Conservation (phyloP, 2,113 vertebrate species). For the Hyla sarda region DNA sequence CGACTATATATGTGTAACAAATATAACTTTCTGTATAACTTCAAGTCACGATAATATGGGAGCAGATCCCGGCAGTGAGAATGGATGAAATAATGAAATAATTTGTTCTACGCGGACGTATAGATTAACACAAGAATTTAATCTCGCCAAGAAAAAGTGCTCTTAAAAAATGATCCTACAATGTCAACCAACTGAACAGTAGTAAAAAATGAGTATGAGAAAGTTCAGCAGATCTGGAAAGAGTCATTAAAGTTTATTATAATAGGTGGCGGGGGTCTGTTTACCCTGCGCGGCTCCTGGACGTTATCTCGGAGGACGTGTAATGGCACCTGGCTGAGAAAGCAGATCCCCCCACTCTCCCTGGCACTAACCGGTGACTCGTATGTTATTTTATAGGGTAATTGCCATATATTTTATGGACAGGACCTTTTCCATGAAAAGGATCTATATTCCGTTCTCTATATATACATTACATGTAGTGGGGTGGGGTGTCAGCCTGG, state of each 20-base stretch:
- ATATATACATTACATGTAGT: neutral
- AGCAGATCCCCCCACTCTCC: slow-evolving; percentile 7
- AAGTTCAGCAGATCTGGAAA: slow-evolving; percentile 44
- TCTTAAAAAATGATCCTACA: slow-evolving; percentile 41
- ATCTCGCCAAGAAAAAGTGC: slow-evolving; percentile 44
- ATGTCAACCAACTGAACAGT: slow-evolving; percentile 4
- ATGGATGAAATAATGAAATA: neutral
- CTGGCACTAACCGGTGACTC: neutral
- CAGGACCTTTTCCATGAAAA: neutral
- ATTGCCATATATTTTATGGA: slow-evolving; percentile 13
- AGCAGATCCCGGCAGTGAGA: neutral
- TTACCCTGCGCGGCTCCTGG: slow-evolving; percentile 36
- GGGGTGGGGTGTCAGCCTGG: neutral
- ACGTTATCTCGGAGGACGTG: slow-evolving; percentile 16
- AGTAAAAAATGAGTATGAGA: slow-evolving; percentile 27
- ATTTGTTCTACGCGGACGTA: slow-evolving; percentile 20
- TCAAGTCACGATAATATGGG: neutral
- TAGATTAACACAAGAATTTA: slow-evolving; percentile 29
- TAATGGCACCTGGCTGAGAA: slow-evolving; percentile 36
- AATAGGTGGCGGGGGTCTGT: slow-evolving; percentile 40
- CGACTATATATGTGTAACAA: too few species aligned
- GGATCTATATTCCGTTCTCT: slow-evolving; percentile 12
- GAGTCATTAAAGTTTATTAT: slow-evolving; percentile 51
- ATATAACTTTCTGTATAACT: too few species aligned
- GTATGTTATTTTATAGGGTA: slow-evolving; percentile 5